Evolutionary conservation across 2,888 invertebrate species (phyloP), one percentile per base, ranked within the genome.

Genomic region (Xanthorhoe spadicearia): DNA sequence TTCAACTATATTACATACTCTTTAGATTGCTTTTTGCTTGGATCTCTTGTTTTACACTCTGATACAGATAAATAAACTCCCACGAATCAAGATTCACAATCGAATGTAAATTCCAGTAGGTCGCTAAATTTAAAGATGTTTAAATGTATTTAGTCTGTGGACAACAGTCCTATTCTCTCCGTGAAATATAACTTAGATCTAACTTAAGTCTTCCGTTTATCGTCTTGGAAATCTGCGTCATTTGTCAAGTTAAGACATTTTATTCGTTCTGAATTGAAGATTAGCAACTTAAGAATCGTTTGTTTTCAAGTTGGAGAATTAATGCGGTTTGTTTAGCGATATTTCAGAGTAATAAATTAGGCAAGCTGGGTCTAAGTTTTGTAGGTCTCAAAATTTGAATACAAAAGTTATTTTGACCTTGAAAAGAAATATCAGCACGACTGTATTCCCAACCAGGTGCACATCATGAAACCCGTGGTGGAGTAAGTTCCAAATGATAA

Each of bases 151-250:
- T 43, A 43, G 13, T 50, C 35, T 19, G 10, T 48, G 23, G 15
- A 28, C 19, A 18, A 35, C 58, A 8, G 56, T 23, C 51, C 32
- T 58, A 49, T 68, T 66, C 68, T 66, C 52, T 35, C 48, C 43
- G 63, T 62, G 69, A 68, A 65, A 68, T 68, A 68, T 64, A 38
- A 17, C 57, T 69, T 54, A 8, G 15, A 67, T 61, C 53, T 46
- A 46, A 56, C 49, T 15, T 32, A 23, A 32, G 28, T 17, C 51
- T 50, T 46, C 28, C 32, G 50, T 49, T 50, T 38, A 35, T 49
- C 48, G 35, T 15, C 35, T 52, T 53, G 8, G 35, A 15, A 64
- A 38, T 53, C 38, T 43, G 53, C 23, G 53, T n/a, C 50, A 23
- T 55, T 66, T 62, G 60, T 67, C 35, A 23, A 10, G 49, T 38